phyloP scores from a whole-genome alignment of 2,888 invertebrate genomes.

The Octonoba sinensis region DNA sequence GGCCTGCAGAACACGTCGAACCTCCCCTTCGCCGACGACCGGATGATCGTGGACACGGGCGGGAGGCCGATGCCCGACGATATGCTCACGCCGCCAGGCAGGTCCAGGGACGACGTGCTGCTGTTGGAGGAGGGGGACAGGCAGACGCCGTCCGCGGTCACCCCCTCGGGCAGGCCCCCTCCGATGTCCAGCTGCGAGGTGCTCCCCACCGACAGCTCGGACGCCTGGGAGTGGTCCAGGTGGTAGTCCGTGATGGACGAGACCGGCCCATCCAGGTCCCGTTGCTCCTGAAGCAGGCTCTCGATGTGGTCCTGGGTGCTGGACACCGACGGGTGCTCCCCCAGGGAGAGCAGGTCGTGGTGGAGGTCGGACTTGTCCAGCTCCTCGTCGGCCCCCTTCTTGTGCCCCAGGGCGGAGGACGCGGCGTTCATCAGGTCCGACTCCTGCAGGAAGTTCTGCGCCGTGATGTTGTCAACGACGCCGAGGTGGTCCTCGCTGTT shows the following conservation, averaged over 20 bases:
- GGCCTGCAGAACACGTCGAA: slow-evolving; percentile 55
- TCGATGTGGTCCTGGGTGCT: slow-evolving; percentile 54
- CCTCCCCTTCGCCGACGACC: slow-evolving; percentile 57
- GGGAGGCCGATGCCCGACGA: slow-evolving; percentile 57
- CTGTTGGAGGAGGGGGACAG: slow-evolving; percentile 56
- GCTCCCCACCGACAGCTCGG: slow-evolving; percentile 51
- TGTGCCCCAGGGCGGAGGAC: slow-evolving; percentile 41
- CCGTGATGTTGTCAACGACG: slow-evolving; percentile 55
- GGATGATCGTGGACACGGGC: slow-evolving; percentile 64
- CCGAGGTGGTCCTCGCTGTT: slow-evolving; percentile 46
- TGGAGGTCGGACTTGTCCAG: slow-evolving; percentile 29
- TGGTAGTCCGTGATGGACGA: slow-evolving; percentile 49
- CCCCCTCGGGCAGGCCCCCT: slow-evolving; percentile 24
- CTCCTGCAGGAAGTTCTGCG: slow-evolving; percentile 56
- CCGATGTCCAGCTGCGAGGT: slow-evolving; percentile 43
- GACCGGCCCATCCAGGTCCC: slow-evolving; percentile 31
- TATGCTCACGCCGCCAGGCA: slow-evolving; percentile 41
- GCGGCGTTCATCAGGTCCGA: slow-evolving; percentile 56
- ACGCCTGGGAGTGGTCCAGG: slow-evolving; percentile 53
- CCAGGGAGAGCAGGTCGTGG: slow-evolving; percentile 29
- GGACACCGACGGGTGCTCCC: slow-evolving; percentile 49
- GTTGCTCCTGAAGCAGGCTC: slow-evolving; percentile 49
- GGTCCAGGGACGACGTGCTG: slow-evolving; percentile 52
- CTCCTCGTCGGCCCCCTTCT: slow-evolving; percentile 33
- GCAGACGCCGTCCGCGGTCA: slow-evolving; percentile 44